phyloP scores from a whole-genome alignment of 2,113 vertebrate species.

The Tiliqua scincoides region DNA sequence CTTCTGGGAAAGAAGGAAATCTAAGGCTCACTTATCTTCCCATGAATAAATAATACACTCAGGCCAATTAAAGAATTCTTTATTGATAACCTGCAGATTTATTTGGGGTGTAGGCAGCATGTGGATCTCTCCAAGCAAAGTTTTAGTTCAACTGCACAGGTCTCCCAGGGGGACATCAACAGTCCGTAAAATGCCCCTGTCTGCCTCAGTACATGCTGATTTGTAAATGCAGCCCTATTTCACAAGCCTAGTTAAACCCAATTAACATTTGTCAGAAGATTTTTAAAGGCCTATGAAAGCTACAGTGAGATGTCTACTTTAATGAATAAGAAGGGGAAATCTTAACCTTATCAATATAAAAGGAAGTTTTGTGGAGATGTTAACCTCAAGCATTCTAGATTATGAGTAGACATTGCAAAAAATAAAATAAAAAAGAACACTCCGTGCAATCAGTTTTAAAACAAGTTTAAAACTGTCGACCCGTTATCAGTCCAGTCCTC shows the following conservation, averaged over 20 bases:
- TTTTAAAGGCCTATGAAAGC: neutral
- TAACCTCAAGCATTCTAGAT: slow-evolving; percentile 10
- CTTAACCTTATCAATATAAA: neutral
- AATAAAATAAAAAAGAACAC: neutral
- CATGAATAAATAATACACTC: slow-evolving; percentile 57
- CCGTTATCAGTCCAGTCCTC: neutral
- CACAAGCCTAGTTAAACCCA: neutral
- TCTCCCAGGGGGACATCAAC: slow-evolving; percentile 35
- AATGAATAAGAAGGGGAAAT: neutral
- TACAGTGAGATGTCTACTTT: neutral
- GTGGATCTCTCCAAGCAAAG: slow-evolving; percentile 6
- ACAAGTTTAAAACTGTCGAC: neutral
- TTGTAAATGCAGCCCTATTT: slow-evolving; percentile 1
- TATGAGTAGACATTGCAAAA: neutral
- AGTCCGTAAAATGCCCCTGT: slow-evolving; percentile 1
- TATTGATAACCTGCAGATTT: slow-evolving; percentile 59
- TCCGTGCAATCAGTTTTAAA: neutral
- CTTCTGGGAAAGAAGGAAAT: slow-evolving; percentile 60
- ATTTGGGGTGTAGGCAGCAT: slow-evolving; percentile 37
- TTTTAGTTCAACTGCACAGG: slow-evolving; percentile 18
- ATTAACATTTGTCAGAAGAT: neutral
- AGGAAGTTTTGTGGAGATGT: neutral
- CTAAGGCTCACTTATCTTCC: slow-evolving; percentile 54
- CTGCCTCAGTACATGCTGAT: neutral
- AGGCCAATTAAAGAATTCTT: slow-evolving; percentile 60